Percentiles rank a stretch among this genome's conserved stretches.
Evolutionary conservation across 2,113 vertebrate species (phyloP).

Genomic region (Accipiter cooperii): DNA sequence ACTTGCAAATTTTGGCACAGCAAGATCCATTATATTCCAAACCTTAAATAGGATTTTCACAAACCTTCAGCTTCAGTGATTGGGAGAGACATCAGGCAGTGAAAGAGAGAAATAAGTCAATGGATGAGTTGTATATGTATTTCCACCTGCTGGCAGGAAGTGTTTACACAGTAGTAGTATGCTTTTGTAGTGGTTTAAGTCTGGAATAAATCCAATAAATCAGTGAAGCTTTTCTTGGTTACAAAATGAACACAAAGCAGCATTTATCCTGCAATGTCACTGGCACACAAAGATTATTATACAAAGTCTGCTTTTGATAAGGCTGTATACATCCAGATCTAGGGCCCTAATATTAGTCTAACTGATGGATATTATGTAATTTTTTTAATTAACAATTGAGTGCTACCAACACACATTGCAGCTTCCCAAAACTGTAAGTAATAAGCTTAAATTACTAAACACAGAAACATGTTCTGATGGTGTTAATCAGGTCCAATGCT

Average conservation of each 20-base stretch:
- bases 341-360: not conserved
- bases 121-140: not conserved
- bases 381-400: not conserved
- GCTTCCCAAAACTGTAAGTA: not conserved
- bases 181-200: not conserved
- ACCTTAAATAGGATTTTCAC: not conserved
- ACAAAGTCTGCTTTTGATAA: not conserved
- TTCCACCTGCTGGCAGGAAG: constrained; percentile 45
- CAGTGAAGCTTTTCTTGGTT: not conserved
- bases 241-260: not conserved
- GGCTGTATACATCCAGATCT: not conserved
- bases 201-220: not conserved
- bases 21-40: not conserved
- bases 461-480: not conserved
- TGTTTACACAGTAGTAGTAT: not conserved
- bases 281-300: not conserved
- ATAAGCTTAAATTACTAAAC: not conserved
- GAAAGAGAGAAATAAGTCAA: not conserved
- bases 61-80: not conserved
- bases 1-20: not conserved
- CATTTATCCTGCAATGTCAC: not conserved
- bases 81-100: not conserved
- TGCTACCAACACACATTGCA: not conserved
- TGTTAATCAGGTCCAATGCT: not conserved
- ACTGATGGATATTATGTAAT: not conserved